Conservation (phyloP, 2,113 vertebrate species). For the Hoplias malabaricus region DNA sequence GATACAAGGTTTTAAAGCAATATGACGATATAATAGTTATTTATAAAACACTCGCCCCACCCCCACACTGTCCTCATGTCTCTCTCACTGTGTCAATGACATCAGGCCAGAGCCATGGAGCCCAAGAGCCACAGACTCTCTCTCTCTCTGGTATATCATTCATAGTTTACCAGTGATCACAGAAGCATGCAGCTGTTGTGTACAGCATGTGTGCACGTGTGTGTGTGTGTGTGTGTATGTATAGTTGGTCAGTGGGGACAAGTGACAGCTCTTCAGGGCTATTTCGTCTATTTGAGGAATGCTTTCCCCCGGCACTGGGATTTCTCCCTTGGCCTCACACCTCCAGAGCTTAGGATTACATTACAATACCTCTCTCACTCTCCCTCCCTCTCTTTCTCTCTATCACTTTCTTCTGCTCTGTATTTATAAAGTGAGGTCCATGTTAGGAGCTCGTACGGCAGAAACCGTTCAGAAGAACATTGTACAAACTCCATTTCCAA, state of each 20-base stretch:
- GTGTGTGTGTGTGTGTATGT: background rate
- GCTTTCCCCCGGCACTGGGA: background rate
- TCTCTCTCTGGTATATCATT: background rate
- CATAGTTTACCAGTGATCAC: background rate
- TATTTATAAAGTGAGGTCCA: no score
- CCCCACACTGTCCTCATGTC: background rate
- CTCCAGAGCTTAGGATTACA: background rate
- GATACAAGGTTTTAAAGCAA: no score
- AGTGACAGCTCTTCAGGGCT: background rate
- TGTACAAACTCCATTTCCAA: no score
- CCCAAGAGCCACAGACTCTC: background rate
- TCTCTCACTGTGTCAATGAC: background rate
- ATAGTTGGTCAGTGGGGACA: background rate
- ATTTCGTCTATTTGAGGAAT: background rate
- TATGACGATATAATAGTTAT: no score
- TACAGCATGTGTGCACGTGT: background rate
- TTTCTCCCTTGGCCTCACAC: constrained; percentile 14
- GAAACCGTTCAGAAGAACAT: no score
- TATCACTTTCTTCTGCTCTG: background rate
- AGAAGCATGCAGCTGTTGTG: background rate
- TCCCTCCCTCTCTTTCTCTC: background rate
- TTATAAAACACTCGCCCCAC: no score
- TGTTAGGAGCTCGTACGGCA: no score
- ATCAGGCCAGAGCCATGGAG: background rate
- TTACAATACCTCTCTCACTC: background rate